Conservation (phyloP, 2,113 vertebrate genomes). For the Scomber colias region DNA sequence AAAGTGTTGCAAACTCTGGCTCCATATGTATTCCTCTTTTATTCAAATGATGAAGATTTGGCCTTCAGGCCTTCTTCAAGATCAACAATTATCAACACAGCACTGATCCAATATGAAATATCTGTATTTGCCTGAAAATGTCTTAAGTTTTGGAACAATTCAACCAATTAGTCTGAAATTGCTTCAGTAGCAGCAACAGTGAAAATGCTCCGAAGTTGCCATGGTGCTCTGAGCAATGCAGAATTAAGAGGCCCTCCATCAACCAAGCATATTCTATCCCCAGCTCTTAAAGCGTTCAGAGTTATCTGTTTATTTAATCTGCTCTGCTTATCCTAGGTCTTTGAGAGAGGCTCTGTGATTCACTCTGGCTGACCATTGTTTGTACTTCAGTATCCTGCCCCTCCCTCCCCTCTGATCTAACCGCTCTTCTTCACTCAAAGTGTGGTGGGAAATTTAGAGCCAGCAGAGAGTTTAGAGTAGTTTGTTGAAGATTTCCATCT, state of each 20-base stretch:
- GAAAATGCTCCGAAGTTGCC: conserved; percentile 49
- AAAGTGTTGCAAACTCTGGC: too few species aligned
- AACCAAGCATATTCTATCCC: conserved; percentile 56
- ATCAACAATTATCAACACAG: neutral
- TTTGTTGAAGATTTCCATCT: conserved; percentile 64
- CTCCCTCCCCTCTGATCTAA: conserved; percentile 66
- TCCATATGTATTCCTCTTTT: too few species aligned
- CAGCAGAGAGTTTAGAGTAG: neutral
- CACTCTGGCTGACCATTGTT: conserved; percentile 74
- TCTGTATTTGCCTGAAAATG: neutral
- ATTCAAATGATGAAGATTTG: too few species aligned
- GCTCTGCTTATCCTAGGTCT: conserved; percentile 70
- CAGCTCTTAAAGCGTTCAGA: conserved; percentile 63
- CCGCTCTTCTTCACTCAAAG: conserved; percentile 59
- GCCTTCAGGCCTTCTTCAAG: too few species aligned
- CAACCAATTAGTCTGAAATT: neutral
- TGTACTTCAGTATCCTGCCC: conserved; percentile 70
- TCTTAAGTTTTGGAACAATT: too few species aligned
- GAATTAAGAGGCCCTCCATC: conserved; percentile 61
- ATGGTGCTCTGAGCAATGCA: conserved; percentile 58
- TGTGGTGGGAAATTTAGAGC: conserved; percentile 59
- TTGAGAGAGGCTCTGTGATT: conserved; percentile 74
- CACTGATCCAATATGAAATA: neutral
- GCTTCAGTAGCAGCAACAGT: conserved; percentile 10
- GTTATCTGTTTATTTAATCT: conserved; percentile 77